Percentiles rank a stretch among this genome's conserved stretches.
phyloP scores from a whole-genome alignment of 1,140 invertebrate species.

The Bombus superbus region DNA sequence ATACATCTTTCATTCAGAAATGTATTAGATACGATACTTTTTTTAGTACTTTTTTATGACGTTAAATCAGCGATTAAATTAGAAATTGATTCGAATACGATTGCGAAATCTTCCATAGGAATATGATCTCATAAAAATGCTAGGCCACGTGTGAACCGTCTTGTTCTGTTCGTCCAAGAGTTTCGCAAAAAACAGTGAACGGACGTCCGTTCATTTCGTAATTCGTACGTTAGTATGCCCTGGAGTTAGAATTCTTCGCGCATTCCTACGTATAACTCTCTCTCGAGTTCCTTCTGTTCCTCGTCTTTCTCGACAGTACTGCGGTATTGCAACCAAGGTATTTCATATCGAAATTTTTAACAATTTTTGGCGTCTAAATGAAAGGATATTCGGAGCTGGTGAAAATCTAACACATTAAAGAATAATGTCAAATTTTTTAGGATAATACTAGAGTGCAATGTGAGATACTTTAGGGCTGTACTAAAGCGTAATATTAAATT shows the following conservation, averaged over 20 bases:
- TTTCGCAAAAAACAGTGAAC: conserved; percentile 42
- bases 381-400: neutral
- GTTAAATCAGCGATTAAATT: neutral
- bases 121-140: neutral
- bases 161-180: neutral
- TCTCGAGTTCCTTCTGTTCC: neutral
- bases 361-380: neutral
- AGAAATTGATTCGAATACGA: neutral
- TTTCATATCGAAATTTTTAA: neutral
- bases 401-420: no score
- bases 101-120: neutral
- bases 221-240: conserved; percentile 13
- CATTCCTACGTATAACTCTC: neutral
- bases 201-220: conserved; percentile 45
- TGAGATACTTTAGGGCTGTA: no score
- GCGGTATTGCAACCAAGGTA: neutral
- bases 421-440: no score
- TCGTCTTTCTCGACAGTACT: no score
- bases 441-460: no score
- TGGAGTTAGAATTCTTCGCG: conserved; percentile 26
- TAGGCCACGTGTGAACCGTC: conserved; percentile 26
- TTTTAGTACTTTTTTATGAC: neutral
- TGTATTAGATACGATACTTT: neutral
- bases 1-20: neutral
- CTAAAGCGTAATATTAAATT: no score